A percentile compares a stretch with the other conserved stretches of the same genome.
These are phyloP conservation scores for Malachius bipustulatus DNA, from an alignment of 2,888 invertebrate species.

Conservation along the genomic window DNA sequence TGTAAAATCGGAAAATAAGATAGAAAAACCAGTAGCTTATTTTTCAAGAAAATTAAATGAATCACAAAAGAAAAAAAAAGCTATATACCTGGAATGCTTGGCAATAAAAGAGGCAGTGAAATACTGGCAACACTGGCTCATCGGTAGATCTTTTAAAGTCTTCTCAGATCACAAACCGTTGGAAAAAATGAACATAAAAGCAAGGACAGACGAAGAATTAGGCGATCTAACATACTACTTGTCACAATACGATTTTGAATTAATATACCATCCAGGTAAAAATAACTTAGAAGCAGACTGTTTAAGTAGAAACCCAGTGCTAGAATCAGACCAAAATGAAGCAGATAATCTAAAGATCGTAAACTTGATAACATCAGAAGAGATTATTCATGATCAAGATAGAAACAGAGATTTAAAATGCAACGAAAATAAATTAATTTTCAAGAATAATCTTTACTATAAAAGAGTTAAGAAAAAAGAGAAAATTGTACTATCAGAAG, in stretches of 20 bases:
- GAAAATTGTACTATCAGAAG: conserved; percentile 2
- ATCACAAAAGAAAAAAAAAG: conserved; percentile 15
- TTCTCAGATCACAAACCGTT: conserved; percentile 16
- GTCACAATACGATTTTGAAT: conserved; percentile 21
- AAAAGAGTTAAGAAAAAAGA: conserved; percentile 1
- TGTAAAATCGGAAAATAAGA: conserved; percentile 7
- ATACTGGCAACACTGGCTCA: conserved; percentile 17
- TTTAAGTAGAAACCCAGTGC: conserved; percentile 8
- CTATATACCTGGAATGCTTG: conserved; percentile 16
- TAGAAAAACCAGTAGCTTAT: conserved; percentile 15
- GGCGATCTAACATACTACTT: conserved; percentile 20
- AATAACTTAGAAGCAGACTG: conserved; percentile 8
- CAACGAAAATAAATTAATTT: conserved; percentile 2
- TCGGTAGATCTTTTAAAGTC: conserved; percentile 13
- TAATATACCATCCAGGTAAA: conserved; percentile 18
- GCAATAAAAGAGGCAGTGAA: conserved; percentile 16
- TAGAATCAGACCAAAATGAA: conserved; percentile 3
- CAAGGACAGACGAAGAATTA: conserved; percentile 22
- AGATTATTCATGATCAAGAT: conserved; percentile 9
- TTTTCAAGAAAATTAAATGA: conserved; percentile 16
- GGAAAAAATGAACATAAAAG: conserved; percentile 20
- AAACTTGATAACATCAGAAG: conserved; percentile 7
- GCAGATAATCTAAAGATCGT: conserved; percentile 8
- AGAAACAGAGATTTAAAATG: conserved; percentile 1
- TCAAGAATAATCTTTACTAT: conserved; percentile 4